Conservation (phyloP, 2,113 vertebrate genomes). For the Centropus bengalensis region DNA sequence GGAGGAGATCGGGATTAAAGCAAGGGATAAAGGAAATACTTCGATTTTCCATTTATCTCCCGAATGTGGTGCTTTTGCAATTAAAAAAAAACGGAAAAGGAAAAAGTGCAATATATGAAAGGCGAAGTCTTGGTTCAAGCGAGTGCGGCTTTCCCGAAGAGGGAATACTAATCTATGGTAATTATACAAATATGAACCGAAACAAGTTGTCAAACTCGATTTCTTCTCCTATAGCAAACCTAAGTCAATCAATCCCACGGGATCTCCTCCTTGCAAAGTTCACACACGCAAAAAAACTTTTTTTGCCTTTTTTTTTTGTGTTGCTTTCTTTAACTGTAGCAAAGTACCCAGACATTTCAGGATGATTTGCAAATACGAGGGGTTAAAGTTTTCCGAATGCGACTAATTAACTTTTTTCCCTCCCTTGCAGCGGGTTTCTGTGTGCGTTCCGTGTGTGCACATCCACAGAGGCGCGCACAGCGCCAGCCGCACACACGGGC, state of each 20-base stretch:
- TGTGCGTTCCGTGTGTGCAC: background rate
- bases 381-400: conserved; percentile 65
- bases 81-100: rapidly evolving
- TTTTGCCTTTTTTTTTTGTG: too few relatives aligned
- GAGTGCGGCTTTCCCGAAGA: background rate
- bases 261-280: background rate
- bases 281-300: background rate
- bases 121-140: background rate
- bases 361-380: background rate
- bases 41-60: conserved; percentile 17
- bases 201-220: background rate
- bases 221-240: background rate
- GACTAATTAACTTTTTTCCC: conserved; percentile 52
- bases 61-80: background rate
- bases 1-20: background rate
- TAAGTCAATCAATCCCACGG: background rate
- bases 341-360: background rate
- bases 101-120: background rate
- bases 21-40: background rate
- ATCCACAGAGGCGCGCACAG: background rate
- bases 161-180: background rate
- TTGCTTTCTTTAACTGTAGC: background rate
- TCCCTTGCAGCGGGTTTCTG: background rate
- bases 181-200: background rate
- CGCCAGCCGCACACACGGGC: background rate